Percentiles rank a stretch among this genome's conserved stretches.
Evolutionary conservation across 2,113 vertebrate species (phyloP).

Genomic region (Cinclus mexicanus): DNA sequence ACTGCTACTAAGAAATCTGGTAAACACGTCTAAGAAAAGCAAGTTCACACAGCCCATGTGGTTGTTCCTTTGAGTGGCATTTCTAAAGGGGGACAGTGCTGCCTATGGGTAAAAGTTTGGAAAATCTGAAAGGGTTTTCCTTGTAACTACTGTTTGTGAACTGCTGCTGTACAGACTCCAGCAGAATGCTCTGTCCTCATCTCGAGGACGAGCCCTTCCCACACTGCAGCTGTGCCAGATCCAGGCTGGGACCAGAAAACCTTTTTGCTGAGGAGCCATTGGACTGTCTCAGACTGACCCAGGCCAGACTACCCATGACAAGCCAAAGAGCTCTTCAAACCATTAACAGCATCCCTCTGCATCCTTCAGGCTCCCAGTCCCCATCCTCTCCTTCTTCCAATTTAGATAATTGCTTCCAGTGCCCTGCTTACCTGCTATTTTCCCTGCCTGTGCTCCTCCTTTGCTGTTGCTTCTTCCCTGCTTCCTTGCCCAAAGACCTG

Average conservation of each 20-base stretch:
- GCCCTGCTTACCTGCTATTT: neutral
- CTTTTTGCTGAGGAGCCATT: neutral
- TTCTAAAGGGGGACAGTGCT: neutral
- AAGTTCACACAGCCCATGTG: neutral
- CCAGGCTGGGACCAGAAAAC: neutral
- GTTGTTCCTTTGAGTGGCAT: neutral
- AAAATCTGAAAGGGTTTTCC: neutral
- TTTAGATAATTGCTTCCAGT: neutral
- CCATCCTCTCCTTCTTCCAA: neutral
- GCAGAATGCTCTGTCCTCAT: neutral
- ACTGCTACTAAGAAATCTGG: neutral
- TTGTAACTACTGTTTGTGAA: neutral
- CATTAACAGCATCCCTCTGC: neutral
- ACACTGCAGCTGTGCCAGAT: accelerated
- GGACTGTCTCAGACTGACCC: neutral
- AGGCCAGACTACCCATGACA: neutral
- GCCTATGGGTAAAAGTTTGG: neutral
- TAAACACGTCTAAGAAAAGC: neutral
- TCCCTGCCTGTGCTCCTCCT: neutral
- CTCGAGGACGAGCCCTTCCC: accelerated
- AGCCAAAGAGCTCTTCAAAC: neutral
- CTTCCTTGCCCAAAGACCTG: neutral
- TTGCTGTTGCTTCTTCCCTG: neutral
- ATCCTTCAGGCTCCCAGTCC: neutral
- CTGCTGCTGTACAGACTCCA: neutral